A percentile compares a stretch with the other conserved stretches of the same genome.
These are phyloP conservation scores for Drosophila truncata DNA, from an alignment of 1,140 invertebrate species.

Conservation along the genomic window DNA sequence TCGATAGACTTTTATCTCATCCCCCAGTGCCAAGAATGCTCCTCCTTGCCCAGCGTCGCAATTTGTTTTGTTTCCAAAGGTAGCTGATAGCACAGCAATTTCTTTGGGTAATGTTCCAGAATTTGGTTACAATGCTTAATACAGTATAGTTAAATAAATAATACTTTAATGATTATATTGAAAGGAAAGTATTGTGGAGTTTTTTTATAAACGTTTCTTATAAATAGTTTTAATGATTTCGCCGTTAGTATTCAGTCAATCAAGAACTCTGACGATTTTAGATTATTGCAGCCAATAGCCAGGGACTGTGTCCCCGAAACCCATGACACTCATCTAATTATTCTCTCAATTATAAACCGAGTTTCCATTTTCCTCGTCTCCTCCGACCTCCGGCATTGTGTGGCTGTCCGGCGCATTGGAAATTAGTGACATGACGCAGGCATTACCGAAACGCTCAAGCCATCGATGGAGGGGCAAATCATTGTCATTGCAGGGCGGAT, in stretches of 20 bases:
- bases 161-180: too few species aligned
- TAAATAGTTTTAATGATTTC: too few species aligned
- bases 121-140: not conserved
- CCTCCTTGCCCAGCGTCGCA: not conserved
- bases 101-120: not conserved
- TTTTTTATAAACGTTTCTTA: too few species aligned
- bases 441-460: constrained; percentile 45
- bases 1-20: constrained; percentile 47
- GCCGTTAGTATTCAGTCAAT: not conserved
- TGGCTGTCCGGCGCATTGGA: constrained; percentile 25
- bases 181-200: too few species aligned
- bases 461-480: constrained; percentile 71
- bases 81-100: constrained; percentile 8
- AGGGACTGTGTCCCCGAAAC: constrained; percentile 12
- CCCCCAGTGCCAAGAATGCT: not conserved
- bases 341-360: constrained; percentile 72
- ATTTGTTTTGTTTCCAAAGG: constrained; percentile 27
- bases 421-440: constrained; percentile 48
- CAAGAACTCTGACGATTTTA: not conserved
- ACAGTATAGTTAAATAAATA: not conserved
- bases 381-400: constrained; percentile 30
- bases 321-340: constrained; percentile 74
- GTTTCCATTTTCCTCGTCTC: not conserved
- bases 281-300: constrained; percentile 3
- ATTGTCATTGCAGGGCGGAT: constrained; percentile 74